A percentile compares a stretch with the other conserved stretches of the same genome.
These are phyloP conservation scores for Parnassius mnemosyne DNA, from an alignment of 2,888 invertebrate species.

Conservation along the genomic window DNA sequence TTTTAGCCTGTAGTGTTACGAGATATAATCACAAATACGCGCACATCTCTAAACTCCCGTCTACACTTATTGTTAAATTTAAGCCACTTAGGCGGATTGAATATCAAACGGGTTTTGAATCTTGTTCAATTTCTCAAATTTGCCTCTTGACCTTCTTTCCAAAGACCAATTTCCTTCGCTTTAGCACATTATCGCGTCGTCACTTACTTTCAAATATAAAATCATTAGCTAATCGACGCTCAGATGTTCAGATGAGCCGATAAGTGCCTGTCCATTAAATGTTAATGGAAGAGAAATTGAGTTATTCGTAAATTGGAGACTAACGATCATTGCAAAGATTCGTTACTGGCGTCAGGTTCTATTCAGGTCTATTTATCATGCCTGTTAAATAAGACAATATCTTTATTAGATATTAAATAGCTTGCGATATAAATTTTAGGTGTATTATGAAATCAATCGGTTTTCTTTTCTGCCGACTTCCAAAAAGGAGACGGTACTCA, in stretches of 20 bases:
- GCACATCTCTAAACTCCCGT: no score
- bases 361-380: no score
- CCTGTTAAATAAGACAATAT: no score
- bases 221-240: conserved; percentile 44
- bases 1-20: no score
- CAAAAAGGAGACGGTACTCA: no score
- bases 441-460: no score
- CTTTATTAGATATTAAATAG: no score
- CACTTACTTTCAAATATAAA: conserved; percentile 45
- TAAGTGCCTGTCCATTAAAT: conserved; percentile 64
- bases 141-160: conserved; percentile 1
- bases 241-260: conserved; percentile 48
- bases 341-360: background rate
- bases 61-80: no score
- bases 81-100: no score
- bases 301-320: conserved; percentile 56
- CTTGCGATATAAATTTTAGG: no score
- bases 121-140: conserved; percentile 15
- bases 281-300: conserved; percentile 68
- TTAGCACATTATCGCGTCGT: conserved; percentile 31
- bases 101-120: background rate
- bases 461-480: no score
- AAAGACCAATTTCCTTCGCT: conserved; percentile 14
- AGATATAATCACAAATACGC: no score
- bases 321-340: background rate